These are phyloP conservation scores for Hydrozoanthus tunicans DNA, from an alignment of 64 coral and sea anemone species.

Conservation along the genomic window DNA sequence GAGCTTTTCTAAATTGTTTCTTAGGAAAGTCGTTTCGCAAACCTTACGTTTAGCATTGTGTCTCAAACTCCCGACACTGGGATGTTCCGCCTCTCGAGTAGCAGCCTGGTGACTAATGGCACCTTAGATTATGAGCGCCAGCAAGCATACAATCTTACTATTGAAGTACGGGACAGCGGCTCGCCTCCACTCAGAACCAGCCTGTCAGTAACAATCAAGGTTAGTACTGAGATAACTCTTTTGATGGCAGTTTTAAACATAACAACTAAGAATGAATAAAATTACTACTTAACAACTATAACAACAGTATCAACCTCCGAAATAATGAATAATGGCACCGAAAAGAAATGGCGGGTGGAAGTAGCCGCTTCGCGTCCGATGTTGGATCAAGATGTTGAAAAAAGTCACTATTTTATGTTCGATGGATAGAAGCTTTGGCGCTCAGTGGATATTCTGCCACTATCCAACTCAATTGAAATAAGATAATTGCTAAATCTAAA, in stretches of 20 bases:
- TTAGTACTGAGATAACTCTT: background rate
- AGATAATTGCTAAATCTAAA: no score
- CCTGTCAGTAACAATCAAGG: background rate
- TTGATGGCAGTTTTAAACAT: background rate
- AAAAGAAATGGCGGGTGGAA: no score
- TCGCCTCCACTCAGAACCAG: slow-evolving; percentile 23
- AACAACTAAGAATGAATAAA: no score
- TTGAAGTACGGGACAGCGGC: slow-evolving; percentile 27
- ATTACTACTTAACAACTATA: no score
- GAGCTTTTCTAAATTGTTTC: background rate
- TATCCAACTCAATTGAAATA: no score
- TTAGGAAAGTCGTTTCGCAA: slow-evolving; percentile 18
- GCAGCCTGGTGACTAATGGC: slow-evolving; percentile 5
- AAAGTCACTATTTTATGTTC: no score
- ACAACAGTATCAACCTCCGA: background rate
- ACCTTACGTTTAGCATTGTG: slow-evolving; percentile 18
- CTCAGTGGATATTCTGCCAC: no score
- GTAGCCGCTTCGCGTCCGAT: no score
- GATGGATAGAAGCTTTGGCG: no score
- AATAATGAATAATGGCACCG: background rate
- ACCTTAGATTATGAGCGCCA: slow-evolving; percentile 27
- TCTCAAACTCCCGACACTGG: slow-evolving; percentile 15
- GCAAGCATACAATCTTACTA: slow-evolving; percentile 19
- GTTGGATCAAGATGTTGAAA: no score
- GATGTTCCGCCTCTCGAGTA: slow-evolving; percentile 25